A percentile compares a stretch with the other conserved stretches of the same genome.
Evolutionary conservation across 2,797 vertebrate genomes (phyloP).

Genomic region (Malacoraja senta): DNA sequence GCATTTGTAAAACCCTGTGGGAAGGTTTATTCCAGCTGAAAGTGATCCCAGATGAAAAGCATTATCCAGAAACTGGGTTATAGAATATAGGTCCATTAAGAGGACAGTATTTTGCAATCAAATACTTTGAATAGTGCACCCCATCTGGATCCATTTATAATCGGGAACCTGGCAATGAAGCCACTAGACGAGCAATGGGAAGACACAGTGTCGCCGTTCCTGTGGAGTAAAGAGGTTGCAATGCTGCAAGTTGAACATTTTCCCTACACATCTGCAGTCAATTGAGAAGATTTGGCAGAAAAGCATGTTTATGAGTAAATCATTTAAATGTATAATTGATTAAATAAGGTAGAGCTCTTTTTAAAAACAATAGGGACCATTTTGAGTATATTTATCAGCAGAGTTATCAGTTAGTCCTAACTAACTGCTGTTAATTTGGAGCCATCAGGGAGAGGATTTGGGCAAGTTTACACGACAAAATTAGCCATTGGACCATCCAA

Average conservation of each 20-base stretch:
- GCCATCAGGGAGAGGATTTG: neutral
- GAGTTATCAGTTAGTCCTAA: neutral
- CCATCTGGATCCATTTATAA: slow-evolving; percentile 31
- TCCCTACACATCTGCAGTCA: slow-evolving; percentile 9
- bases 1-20: neutral
- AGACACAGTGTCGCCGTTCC: neutral
- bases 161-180: slow-evolving; percentile 25
- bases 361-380: slow-evolving; percentile 12
- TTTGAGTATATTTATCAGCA: slow-evolving; percentile 10
- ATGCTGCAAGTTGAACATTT: slow-evolving; percentile 10
- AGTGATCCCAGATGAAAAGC: slow-evolving; percentile 19
- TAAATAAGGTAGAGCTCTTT: slow-evolving; percentile 28
- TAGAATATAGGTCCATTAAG: neutral
- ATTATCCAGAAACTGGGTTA: neutral
- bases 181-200: neutral
- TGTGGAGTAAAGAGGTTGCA: slow-evolving; percentile 27
- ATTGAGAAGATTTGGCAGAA: neutral
- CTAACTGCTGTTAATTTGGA: neutral
- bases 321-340: slow-evolving; percentile 32
- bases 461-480: neutral
- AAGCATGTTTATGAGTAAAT: slow-evolving; percentile 25
- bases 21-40: neutral
- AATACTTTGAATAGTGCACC: slow-evolving; percentile 26
- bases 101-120: slow-evolving; percentile 34
- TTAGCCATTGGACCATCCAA: neutral